These are phyloP conservation scores for Dichetophora obliterata DNA, from an alignment of 2,888 invertebrate species.

Conservation along the genomic window DNA sequence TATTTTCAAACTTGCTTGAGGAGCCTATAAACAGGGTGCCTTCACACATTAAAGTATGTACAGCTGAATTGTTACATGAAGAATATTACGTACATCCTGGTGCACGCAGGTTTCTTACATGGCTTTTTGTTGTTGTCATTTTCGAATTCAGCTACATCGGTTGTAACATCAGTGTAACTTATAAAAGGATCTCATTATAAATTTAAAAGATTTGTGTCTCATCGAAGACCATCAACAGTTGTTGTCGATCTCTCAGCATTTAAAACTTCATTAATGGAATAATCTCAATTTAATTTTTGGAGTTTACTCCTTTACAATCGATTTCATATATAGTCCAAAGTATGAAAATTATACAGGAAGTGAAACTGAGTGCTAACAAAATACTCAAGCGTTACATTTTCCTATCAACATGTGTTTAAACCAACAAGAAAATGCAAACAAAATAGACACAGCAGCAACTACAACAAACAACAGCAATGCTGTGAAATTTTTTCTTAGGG, in stretches of 20 bases:
- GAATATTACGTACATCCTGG: slow-evolving; percentile 20
- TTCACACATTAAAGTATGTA: background rate
- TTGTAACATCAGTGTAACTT: slow-evolving; percentile 1
- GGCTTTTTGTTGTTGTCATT: background rate
- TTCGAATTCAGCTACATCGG: slow-evolving; percentile 18
- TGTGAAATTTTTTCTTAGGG: no score
- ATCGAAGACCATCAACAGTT: background rate
- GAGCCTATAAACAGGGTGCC: background rate
- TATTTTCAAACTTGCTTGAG: background rate
- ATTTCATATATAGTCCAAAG: no score
- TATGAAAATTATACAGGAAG: no score
- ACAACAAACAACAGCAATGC: no score
- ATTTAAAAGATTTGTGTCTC: background rate
- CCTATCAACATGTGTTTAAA: no score
- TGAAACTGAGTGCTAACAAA: no score
- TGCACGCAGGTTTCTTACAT: background rate
- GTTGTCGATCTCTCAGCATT: background rate
- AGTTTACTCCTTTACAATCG: no score
- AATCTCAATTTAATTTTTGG: no score
- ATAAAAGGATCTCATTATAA: slow-evolving; percentile 22
- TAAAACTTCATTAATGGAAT: no score
- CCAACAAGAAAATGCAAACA: no score
- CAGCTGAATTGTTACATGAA: background rate
- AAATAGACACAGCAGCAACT: no score
- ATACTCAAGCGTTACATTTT: no score